Evolutionary conservation across 2,113 vertebrate species (phyloP).

Genomic region (Mirounga angustirostris): DNA sequence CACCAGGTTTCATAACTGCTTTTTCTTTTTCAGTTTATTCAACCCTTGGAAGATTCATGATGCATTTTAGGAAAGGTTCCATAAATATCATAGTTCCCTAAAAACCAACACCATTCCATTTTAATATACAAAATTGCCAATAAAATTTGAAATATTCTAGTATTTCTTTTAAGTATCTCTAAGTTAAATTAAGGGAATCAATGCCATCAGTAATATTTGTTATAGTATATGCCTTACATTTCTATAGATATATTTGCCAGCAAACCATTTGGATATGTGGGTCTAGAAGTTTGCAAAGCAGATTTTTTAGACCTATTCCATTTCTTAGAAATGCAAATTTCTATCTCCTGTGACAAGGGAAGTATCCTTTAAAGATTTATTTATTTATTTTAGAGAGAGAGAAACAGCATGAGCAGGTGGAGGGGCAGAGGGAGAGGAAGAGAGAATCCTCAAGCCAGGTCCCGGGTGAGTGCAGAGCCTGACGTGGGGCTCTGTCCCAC

Average conservation of each 20-base stretch:
- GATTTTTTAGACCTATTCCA: conserved; percentile 1
- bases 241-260: conserved; percentile 52
- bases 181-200: background rate
- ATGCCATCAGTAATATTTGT: background rate
- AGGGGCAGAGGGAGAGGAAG: background rate
- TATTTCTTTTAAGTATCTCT: background rate
- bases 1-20: conserved; percentile 45
- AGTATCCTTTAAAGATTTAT: background rate
- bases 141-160: background rate
- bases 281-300: background rate
- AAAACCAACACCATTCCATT: conserved; percentile 44
- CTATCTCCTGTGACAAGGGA: background rate
- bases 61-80: conserved; percentile 40
- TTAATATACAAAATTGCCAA: conserved; percentile 2
- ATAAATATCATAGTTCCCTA: background rate
- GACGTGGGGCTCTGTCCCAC: background rate
- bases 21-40: conserved; percentile 51
- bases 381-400: background rate
- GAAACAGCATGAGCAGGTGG: background rate
- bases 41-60: conserved; percentile 47
- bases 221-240: background rate
- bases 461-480: background rate
- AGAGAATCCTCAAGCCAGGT: background rate
- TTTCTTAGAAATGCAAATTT: conserved; percentile 51
- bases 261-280: background rate